Conservation (phyloP, 2,113 vertebrate species). For the Siniperca chuatsi region DNA sequence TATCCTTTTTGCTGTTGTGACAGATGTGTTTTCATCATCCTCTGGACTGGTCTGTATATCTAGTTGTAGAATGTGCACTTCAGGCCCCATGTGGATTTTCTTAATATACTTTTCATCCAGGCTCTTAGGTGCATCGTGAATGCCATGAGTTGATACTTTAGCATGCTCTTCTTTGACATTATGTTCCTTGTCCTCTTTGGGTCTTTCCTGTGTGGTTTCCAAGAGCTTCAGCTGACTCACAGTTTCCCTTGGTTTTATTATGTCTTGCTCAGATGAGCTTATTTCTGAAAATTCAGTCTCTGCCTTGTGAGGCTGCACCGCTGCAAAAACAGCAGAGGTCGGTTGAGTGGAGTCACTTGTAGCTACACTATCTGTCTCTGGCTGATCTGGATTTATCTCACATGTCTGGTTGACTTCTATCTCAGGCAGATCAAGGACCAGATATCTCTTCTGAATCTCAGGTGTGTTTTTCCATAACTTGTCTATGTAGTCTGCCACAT, state of each 20-base stretch:
- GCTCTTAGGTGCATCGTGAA: not conserved
- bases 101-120: not conserved
- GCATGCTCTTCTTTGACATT: not conserved
- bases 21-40: not conserved
- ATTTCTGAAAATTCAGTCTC: slow-evolving; percentile 12
- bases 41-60: slow-evolving; percentile 8
- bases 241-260: not conserved
- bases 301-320: not conserved
- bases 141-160: not conserved
- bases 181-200: not conserved
- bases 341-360: slow-evolving; percentile 16
- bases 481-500: slow-evolving; percentile 37
- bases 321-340: not conserved
- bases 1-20: not conserved
- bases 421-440: slow-evolving; percentile 66
- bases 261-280: not conserved
- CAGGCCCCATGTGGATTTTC: not conserved
- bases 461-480: slow-evolving; percentile 28
- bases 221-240: not conserved
- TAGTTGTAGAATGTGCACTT: slow-evolving; percentile 22
- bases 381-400: slow-evolving; percentile 10
- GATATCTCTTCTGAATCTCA: slow-evolving; percentile 62
- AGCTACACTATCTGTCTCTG: not conserved
- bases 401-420: not conserved
- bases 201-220: slow-evolving; percentile 6